These are phyloP conservation scores for Antheraea assamensis DNA, from an alignment of 2,888 invertebrate species.

Conservation along the genomic window DNA sequence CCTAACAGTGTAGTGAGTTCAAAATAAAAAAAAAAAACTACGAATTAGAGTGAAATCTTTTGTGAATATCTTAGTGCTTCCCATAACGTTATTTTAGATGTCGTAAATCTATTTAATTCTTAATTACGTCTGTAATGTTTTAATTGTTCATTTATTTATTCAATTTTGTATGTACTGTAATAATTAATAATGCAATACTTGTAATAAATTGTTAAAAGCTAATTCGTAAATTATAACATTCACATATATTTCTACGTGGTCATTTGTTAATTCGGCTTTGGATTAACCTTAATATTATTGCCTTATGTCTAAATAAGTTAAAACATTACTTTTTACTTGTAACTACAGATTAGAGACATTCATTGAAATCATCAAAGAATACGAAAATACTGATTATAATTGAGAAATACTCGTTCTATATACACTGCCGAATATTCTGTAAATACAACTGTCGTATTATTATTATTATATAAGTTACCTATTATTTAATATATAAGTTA, in stretches of 20 bases:
- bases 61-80: slow-evolving; percentile 5
- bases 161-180: background rate
- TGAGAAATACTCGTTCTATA: background rate
- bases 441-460: background rate
- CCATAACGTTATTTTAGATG: background rate
- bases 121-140: background rate
- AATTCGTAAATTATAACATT: background rate
- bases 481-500: background rate
- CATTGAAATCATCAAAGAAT: background rate
- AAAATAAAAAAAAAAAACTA: too few relatives aligned
- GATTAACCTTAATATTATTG: background rate
- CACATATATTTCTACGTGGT: background rate
- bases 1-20: too few relatives aligned
- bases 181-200: too few relatives aligned
- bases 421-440: slow-evolving; percentile 6
- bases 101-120: background rate
- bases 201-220: too few relatives aligned
- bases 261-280: background rate
- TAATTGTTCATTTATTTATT: background rate
- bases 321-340: background rate
- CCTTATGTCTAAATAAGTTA: background rate
- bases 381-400: background rate
- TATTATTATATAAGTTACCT: background rate
- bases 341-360: background rate
- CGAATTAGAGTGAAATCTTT: background rate